These are phyloP conservation scores for Dendroctonus valens DNA, from an alignment of 1,140 invertebrate genomes.

Conservation along the genomic window DNA sequence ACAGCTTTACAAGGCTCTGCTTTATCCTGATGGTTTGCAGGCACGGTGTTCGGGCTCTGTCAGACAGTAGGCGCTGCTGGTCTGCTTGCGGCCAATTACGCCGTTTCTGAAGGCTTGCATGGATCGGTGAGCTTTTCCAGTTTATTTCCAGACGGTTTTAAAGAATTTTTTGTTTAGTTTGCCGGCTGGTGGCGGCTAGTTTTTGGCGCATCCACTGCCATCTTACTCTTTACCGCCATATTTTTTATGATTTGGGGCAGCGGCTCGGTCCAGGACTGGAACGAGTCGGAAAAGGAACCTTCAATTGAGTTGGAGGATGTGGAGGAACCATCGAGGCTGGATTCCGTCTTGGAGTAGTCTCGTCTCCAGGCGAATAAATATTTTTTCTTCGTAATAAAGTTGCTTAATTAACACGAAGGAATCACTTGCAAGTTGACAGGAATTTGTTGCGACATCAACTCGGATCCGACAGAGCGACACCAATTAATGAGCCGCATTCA, in stretches of 20 bases:
- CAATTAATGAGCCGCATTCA: conserved; percentile 30
- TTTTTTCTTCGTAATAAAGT: too few species aligned
- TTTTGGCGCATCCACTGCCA: conserved; percentile 58
- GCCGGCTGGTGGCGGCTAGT: conserved; percentile 60
- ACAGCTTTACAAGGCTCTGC: not conserved
- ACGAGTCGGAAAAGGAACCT: conserved; percentile 42
- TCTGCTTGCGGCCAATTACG: conserved; percentile 59
- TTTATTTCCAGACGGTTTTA: conserved; percentile 9
- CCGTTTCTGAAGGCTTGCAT: conserved; percentile 59
- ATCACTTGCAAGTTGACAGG: too few species aligned
- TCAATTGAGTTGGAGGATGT: conserved; percentile 41
- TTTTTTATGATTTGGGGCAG: conserved; percentile 59
- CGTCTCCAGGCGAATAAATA: too few species aligned
- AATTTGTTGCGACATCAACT: not conserved
- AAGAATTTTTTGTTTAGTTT: conserved; percentile 44
- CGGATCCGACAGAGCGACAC: conserved; percentile 7
- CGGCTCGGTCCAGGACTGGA: conserved; percentile 60
- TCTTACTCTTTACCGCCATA: conserved; percentile 55
- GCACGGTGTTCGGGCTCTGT: conserved; percentile 59
- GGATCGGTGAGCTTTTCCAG: conserved; percentile 55
- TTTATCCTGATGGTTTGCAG: conserved; percentile 37
- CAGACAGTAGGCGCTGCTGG: conserved; percentile 60
- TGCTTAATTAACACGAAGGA: too few species aligned
- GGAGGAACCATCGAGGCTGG: conserved; percentile 47
- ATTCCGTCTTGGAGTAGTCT: conserved; percentile 46